Evolutionary conservation across 1,140 invertebrate genomes (phyloP).

Genomic region (Scylla paramamosain): DNA sequence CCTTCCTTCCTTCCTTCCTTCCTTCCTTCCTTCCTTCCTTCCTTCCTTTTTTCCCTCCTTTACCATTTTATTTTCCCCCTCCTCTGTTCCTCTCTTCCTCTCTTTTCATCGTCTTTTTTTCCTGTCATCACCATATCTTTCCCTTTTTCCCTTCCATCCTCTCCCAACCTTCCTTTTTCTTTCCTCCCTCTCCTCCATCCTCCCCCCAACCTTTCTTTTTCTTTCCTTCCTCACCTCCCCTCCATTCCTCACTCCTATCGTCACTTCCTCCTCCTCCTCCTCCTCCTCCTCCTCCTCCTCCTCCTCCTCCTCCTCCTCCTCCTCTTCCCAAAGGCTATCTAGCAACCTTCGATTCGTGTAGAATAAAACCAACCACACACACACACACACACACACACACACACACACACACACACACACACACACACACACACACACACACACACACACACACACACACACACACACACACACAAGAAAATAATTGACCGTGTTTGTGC

Average conservation of each 20-base stretch:
- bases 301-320: not conserved
- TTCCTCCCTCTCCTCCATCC: not conserved
- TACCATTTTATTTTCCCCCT: too few species aligned
- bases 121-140: not conserved
- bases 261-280: not conserved
- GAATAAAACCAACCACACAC: not conserved
- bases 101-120: too few species aligned
- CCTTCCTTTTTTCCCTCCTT: too few species aligned
- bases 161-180: too few species aligned
- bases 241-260: not conserved
- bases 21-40: too few species aligned
- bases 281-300: not conserved
- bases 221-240: not conserved
- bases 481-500: too few species aligned
- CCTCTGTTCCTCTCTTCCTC: not conserved
- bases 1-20: too few species aligned
- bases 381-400: not conserved
- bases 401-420: not conserved
- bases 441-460: not conserved
- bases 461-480: too few species aligned
- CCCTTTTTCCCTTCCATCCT: not conserved
- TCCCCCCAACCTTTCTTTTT: not conserved
- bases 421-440: not conserved
- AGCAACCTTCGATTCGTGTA: too few species aligned
- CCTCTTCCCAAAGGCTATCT: not conserved